phyloP scores from a whole-genome alignment of 2,113 vertebrate species.

The Odontophorus gujanensis region DNA sequence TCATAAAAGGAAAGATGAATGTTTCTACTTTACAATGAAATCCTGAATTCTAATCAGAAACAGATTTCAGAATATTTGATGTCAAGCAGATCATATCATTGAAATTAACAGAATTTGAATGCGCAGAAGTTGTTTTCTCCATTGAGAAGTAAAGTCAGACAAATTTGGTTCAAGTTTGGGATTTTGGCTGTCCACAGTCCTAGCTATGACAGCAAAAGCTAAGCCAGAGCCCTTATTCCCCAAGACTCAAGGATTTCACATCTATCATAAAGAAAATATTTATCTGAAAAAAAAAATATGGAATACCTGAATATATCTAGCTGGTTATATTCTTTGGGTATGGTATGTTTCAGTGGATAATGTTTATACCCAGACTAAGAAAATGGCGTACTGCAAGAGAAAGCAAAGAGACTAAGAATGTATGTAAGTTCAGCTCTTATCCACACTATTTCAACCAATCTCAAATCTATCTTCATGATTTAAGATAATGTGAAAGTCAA shows the following conservation, averaged over 20 bases:
- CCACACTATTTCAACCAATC: not conserved
- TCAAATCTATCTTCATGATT: not conserved
- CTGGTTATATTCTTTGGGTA: not conserved
- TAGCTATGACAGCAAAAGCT: not conserved
- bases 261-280: not conserved
- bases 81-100: not conserved
- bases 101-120: not conserved
- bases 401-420: not conserved
- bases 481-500: not conserved
- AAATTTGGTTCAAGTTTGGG: not conserved
- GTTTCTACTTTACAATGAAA: not conserved
- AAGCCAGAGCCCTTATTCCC: not conserved
- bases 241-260: not conserved
- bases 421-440: not conserved
- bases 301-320: not conserved
- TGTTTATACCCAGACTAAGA: not conserved
- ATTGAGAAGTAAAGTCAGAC: not conserved
- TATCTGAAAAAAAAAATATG: not conserved
- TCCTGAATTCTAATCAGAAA: not conserved
- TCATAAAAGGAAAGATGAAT: not conserved
- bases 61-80: not conserved
- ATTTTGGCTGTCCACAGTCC: not conserved
- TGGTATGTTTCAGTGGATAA: not conserved
- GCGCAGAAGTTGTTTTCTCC: not conserved
- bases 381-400: not conserved